Evolutionary conservation across 2,113 vertebrate species (phyloP).

Genomic region (Psilopsiagon aurifrons): DNA sequence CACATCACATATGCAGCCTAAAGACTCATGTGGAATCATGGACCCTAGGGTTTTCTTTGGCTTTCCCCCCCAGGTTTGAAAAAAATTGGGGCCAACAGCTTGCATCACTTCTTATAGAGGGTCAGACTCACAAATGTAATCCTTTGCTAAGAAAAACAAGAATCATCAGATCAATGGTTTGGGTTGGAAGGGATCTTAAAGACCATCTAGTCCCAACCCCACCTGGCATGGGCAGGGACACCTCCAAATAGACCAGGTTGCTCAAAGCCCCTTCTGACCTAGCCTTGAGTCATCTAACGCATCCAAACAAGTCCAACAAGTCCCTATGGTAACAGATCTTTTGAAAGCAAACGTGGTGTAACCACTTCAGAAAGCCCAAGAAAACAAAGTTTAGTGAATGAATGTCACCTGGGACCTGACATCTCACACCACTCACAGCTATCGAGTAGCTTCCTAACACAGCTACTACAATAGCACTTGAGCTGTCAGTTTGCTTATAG

Average conservation of each 20-base stretch:
- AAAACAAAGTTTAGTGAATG: not conserved
- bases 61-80: not conserved
- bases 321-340: not conserved
- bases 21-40: not conserved
- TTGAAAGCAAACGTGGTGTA: not conserved
- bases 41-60: not conserved
- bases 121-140: not conserved
- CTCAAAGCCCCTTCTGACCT: not conserved
- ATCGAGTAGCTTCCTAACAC: not conserved
- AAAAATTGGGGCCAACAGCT: not conserved
- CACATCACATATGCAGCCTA: not conserved
- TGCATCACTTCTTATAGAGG: not conserved
- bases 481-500: not conserved
- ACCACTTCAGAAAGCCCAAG: not conserved
- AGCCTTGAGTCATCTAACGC: accelerated
- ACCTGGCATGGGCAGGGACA: not conserved
- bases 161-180: not conserved
- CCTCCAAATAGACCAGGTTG: not conserved
- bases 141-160: not conserved
- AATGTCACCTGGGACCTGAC: not conserved
- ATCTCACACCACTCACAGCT: not conserved
- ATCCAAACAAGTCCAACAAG: not conserved
- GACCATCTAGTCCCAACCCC: not conserved
- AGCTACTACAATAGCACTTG: not conserved
- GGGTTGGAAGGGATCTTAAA: not conserved